Conservation (phyloP, 2,113 vertebrate genomes). For the Pterophyllum scalare region DNA sequence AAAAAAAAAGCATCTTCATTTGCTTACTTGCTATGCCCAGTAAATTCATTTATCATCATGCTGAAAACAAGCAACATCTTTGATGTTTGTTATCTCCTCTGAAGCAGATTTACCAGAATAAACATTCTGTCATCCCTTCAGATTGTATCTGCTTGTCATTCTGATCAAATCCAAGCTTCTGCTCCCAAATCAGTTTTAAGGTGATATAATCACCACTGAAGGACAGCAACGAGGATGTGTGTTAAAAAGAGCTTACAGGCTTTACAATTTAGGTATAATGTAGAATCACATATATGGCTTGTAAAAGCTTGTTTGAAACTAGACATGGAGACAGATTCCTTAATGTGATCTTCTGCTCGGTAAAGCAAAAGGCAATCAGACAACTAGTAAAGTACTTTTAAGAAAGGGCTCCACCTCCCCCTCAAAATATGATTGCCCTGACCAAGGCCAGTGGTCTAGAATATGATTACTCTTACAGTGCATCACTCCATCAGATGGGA, state of each 20-base stretch:
- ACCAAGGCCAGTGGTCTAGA: not conserved
- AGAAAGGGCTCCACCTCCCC: not conserved
- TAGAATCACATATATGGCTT: not conserved
- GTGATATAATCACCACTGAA: not conserved
- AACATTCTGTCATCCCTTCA: not conserved
- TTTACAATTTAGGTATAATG: not conserved
- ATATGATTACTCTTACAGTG: not conserved
- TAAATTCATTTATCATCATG: not conserved
- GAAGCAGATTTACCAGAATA: not conserved
- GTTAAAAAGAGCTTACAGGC: not conserved
- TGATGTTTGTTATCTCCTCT: not conserved
- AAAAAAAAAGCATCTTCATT: not conserved
- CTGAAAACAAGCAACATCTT: not conserved
- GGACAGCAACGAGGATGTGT: not conserved
- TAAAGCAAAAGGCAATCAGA: not conserved
- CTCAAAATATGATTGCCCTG: conserved; percentile 6
- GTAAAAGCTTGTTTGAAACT: not conserved
- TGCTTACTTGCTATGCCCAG: not conserved
- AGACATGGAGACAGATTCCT: not conserved
- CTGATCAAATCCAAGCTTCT: not conserved
- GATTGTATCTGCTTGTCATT: not conserved
- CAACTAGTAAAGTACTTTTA: not conserved
- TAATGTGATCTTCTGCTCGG: not conserved
- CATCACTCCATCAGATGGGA: not conserved
- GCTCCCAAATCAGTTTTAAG: not conserved